phyloP scores from a whole-genome alignment of 64 coral and sea anemone species.

The Acropora tenuis region DNA sequence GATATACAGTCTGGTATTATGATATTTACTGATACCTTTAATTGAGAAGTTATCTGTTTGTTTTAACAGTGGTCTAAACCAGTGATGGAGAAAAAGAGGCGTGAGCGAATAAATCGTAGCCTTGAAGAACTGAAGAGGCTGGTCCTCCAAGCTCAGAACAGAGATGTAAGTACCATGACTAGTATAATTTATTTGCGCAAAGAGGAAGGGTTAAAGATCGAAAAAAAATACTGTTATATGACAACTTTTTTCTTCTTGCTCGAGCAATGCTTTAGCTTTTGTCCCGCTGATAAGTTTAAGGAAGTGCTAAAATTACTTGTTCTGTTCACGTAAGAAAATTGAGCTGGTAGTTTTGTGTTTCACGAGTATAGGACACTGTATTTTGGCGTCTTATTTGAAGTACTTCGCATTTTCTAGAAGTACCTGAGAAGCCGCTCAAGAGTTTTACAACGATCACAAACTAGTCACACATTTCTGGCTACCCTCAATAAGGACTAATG shows the following conservation, averaged over 20 bases:
- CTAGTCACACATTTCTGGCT: too few species aligned
- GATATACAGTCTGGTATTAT: not conserved
- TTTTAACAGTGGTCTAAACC: conserved; percentile 89
- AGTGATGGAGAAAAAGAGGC: conserved; percentile 90
- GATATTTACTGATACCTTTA: not conserved
- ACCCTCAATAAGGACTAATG: too few species aligned
- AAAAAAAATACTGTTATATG: too few species aligned
- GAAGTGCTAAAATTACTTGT: conserved; percentile 18
- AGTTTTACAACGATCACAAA: too few species aligned
- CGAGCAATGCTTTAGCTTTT: not conserved
- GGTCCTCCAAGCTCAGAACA: conserved; percentile 79
- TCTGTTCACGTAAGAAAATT: not conserved
- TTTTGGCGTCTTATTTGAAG: not conserved
- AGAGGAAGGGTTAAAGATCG: not conserved
- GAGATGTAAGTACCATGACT: conserved; percentile 72
- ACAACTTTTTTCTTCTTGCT: not conserved
- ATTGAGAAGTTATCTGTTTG: not conserved
- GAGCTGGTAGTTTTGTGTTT: not conserved
- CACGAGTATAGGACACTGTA: not conserved
- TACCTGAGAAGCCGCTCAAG: too few species aligned
- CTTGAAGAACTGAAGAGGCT: conserved; percentile 79
- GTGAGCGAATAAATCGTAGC: conserved; percentile 84
- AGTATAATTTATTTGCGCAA: not conserved
- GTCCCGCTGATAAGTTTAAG: conserved; percentile 5
- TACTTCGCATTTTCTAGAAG: not conserved